Percentiles rank a stretch among this genome's conserved stretches.
Evolutionary conservation across 2,888 invertebrate genomes (phyloP).

Genomic region (Melanostoma scalare): DNA sequence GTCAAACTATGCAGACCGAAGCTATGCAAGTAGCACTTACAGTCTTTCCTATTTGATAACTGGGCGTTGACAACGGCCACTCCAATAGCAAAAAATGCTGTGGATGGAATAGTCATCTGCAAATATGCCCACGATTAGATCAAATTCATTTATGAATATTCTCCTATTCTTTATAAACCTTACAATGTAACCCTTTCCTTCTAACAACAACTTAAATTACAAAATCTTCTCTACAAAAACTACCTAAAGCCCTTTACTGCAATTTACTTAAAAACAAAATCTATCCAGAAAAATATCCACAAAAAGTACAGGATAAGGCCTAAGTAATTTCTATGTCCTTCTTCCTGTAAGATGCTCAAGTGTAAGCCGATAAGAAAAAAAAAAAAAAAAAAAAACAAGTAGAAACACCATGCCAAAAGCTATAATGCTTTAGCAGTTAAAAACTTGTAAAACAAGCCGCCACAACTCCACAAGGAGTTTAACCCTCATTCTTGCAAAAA

Average conservation of each 20-base stretch:
- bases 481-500: conserved; percentile 27
- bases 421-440: conserved; percentile 54
- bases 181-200: too few relatives aligned
- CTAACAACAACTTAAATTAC: too few relatives aligned
- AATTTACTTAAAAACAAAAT: conserved; percentile 8
- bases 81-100: too few relatives aligned
- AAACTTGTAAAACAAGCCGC: conserved; percentile 66
- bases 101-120: too few relatives aligned
- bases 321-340: conserved; percentile 37
- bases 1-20: too few relatives aligned
- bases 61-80: too few relatives aligned
- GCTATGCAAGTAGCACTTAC: too few relatives aligned
- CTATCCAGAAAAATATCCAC: background rate
- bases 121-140: too few relatives aligned
- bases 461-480: conserved; percentile 43
- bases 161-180: too few relatives aligned
- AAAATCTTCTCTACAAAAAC: too few relatives aligned
- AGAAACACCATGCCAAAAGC: conserved; percentile 47
- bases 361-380: conserved; percentile 7
- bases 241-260: background rate
- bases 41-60: too few relatives aligned
- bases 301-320: conserved; percentile 6
- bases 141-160: too few relatives aligned
- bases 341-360: conserved; percentile 25
- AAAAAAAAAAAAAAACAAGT: conserved; percentile 1